Evolutionary conservation across 2,113 vertebrate species (phyloP).

Genomic region (Xyrauchen texanus): DNA sequence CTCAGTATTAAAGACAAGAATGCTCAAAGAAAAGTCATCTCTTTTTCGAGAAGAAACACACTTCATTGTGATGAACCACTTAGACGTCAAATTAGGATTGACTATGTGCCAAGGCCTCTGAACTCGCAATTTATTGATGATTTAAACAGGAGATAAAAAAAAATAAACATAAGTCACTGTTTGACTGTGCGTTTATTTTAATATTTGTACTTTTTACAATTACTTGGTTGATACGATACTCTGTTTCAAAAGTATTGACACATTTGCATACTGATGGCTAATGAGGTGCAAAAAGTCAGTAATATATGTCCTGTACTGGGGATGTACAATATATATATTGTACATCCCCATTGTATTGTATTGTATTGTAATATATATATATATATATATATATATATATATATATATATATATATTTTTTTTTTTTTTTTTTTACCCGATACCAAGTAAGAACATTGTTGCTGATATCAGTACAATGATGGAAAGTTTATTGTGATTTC

Average conservation of each 20-base stretch:
- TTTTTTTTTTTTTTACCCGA: too few relatives aligned
- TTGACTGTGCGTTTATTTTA: background rate
- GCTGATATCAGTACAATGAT: too few relatives aligned
- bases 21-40: constrained; percentile 46
- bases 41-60: background rate
- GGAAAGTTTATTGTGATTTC: too few relatives aligned
- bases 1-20: constrained; percentile 50
- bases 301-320: background rate
- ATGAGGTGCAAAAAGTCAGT: background rate
- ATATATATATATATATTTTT: too few relatives aligned
- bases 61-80: constrained; percentile 39
- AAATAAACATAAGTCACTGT: constrained; percentile 14
- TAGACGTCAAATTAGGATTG: constrained; percentile 44
- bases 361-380: too few relatives aligned
- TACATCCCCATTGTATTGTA: too few relatives aligned
- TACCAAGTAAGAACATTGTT: too few relatives aligned
- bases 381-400: too few relatives aligned
- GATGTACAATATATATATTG: too few relatives aligned
- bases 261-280: background rate
- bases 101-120: constrained; percentile 41
- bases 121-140: constrained; percentile 14
- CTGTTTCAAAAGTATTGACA: background rate
- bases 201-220: too few relatives aligned
- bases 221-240: background rate
- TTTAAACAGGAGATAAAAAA: constrained; percentile 32